Evolutionary conservation across 2,797 vertebrate genomes (phyloP).

Genomic region (Nannoperca australis): DNA sequence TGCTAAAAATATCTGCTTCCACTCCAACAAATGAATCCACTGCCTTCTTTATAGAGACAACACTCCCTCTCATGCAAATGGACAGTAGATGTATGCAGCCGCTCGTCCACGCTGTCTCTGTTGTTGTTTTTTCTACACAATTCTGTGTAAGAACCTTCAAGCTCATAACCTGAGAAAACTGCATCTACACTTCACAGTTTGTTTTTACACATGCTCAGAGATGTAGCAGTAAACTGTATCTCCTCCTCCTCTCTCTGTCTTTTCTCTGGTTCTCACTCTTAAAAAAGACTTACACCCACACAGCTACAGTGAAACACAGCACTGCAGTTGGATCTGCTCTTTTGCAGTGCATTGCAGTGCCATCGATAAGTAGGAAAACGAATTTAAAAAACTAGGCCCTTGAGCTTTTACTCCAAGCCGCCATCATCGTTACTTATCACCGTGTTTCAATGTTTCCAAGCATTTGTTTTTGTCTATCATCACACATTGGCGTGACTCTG

Average conservation of each 20-base stretch:
- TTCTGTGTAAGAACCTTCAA: slow-evolving; percentile 27
- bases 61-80: slow-evolving; percentile 37
- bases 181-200: slow-evolving; percentile 51
- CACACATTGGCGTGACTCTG: slow-evolving; percentile 34
- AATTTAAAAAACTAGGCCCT: slow-evolving; percentile 69
- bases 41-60: slow-evolving; percentile 60
- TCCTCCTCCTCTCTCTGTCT: slow-evolving; percentile 55
- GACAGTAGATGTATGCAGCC: slow-evolving; percentile 44
- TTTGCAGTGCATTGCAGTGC: slow-evolving; percentile 72
- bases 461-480: slow-evolving; percentile 2
- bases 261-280: slow-evolving; percentile 71
- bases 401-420: slow-evolving; percentile 58
- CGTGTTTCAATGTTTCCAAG: slow-evolving; percentile 44
- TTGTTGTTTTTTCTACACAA: slow-evolving; percentile 16
- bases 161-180: slow-evolving; percentile 14
- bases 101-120: slow-evolving; percentile 19
- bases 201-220: slow-evolving; percentile 66
- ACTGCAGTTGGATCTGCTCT: slow-evolving; percentile 73
- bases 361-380: slow-evolving; percentile 67
- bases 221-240: slow-evolving; percentile 60
- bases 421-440: slow-evolving; percentile 55
- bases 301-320: slow-evolving; percentile 70
- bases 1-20: slow-evolving; percentile 73
- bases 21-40: slow-evolving; percentile 54
- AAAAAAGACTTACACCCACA: slow-evolving; percentile 77